Base-by-base conservation (phyloP, 2,113 vertebrate species). In the Prionailurus viverrinus region DNA sequence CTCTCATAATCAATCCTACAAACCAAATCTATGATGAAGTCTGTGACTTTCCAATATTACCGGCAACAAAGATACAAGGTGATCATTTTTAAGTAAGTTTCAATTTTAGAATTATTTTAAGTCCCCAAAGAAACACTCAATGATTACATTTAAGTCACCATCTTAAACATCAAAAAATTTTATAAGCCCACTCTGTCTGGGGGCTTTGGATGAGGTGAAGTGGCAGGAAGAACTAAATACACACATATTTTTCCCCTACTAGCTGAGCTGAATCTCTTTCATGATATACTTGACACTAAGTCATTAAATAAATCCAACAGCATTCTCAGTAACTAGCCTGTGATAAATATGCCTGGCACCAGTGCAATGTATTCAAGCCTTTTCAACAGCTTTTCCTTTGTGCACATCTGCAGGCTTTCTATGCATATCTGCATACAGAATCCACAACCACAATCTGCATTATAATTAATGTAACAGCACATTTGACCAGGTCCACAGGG, bases 391-490 rank as follows among this genome's bases (percentile, higher is more conserved):
- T 82, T 68, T 73, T 73, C 55, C 94, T 87, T 90, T 96, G 80
- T 39, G 87, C 86, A 89, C 48, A 91, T 90, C 74, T 93, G 83
- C 53, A 97, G 73, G 29, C 39, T 82, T 81, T 71, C 55, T 29
- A 65, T 55, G 93, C 66, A 93, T n/a, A 96, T 85, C 73, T 90
- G 73, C 86, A 94, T 69, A 74, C 5, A 45, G 79, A 92, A 90
- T 45, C 82, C 63, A 80, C 69, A 91, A 39, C 63, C 68, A 82
- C 61, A 48, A 69, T 89, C 86, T 87, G 83, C 84, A 89, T 76
- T 53, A 65, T 94, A 96, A 95, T 89, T 89, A 96, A 83, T 31
- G 11, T n/a, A 87, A 91, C 68, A 92, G 82, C 83, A 66, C 79
- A 83, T 80, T n/a, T 81, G 89, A 90, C 94, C 36, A 71, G 41